These are phyloP conservation scores for Chondrilla cf. caribensis DNA, from an alignment of 37 sponge, comb jelly and placozoan genomes.

Conservation along the genomic window DNA sequence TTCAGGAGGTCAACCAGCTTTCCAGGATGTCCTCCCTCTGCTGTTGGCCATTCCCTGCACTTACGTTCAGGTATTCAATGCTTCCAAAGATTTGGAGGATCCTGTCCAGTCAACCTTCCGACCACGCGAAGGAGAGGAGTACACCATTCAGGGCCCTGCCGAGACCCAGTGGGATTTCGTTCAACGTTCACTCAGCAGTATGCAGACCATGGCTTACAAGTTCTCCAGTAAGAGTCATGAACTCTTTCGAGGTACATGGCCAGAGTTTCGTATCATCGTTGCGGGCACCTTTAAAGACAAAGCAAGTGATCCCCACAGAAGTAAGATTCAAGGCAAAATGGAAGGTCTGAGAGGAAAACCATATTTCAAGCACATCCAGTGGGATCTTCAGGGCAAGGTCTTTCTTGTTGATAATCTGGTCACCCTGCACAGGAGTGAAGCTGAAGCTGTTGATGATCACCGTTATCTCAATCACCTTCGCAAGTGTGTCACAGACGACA, in stretches of 20 bases:
- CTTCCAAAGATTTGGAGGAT: neutral
- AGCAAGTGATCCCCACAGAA: neutral
- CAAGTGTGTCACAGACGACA: neutral
- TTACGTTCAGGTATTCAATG: neutral
- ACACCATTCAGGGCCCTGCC: neutral
- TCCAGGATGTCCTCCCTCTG: slow-evolving; percentile 6
- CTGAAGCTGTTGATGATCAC: neutral
- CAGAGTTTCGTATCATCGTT: neutral
- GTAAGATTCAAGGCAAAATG: neutral
- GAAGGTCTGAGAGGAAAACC: neutral
- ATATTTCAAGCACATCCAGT: neutral
- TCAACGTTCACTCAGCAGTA: neutral
- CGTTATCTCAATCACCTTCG: neutral
- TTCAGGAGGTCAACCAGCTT: slow-evolving; percentile 4
- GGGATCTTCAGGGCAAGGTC: neutral
- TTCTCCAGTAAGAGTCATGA: neutral
- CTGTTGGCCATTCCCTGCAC: neutral
- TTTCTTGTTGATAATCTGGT: neutral
- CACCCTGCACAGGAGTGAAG: neutral
- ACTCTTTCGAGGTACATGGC: neutral
- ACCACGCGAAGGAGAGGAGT: neutral
- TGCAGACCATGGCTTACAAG: slow-evolving; percentile 1
- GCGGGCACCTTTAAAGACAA: neutral
- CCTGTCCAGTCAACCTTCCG: neutral
- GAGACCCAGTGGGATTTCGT: neutral